Conservation (phyloP, 2,888 invertebrate species). For the Phania funesta region DNA sequence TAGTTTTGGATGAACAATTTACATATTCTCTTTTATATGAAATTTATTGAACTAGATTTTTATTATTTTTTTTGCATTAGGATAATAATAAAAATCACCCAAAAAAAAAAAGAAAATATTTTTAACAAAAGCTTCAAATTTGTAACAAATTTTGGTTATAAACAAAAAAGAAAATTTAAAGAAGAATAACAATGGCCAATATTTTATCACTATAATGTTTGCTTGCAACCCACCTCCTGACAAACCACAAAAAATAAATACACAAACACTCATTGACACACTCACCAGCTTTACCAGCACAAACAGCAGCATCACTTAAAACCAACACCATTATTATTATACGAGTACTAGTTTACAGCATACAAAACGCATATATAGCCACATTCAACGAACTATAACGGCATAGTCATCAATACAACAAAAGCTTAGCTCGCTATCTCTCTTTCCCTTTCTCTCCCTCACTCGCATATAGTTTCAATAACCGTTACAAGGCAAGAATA, state of each 20-base stretch:
- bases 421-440: slow-evolving; percentile 8
- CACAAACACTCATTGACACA: slow-evolving; percentile 8
- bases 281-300: neutral
- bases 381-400: neutral
- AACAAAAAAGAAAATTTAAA: slow-evolving; percentile 1
- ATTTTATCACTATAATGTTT: slow-evolving; percentile 17
- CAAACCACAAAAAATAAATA: slow-evolving; percentile 40
- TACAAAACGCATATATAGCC: neutral
- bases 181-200: slow-evolving; percentile 24
- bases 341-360: too few species aligned
- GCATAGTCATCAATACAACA: slow-evolving; percentile 44
- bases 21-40: slow-evolving; percentile 48
- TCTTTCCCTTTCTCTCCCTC: neutral
- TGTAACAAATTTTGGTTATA: slow-evolving; percentile 57
- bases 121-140: slow-evolving; percentile 63
- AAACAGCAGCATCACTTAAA: slow-evolving; percentile 10
- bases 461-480: slow-evolving; percentile 40
- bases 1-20: slow-evolving; percentile 24
- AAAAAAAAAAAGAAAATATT: slow-evolving; percentile 11
- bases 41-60: slow-evolving; percentile 58
- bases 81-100: neutral
- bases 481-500: slow-evolving; percentile 59
- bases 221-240: slow-evolving; percentile 29
- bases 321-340: slow-evolving; percentile 1
- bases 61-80: slow-evolving; percentile 6